Evolutionary conservation across 2,797 vertebrate genomes (phyloP).

Genomic region (Eremophila alpestris): DNA sequence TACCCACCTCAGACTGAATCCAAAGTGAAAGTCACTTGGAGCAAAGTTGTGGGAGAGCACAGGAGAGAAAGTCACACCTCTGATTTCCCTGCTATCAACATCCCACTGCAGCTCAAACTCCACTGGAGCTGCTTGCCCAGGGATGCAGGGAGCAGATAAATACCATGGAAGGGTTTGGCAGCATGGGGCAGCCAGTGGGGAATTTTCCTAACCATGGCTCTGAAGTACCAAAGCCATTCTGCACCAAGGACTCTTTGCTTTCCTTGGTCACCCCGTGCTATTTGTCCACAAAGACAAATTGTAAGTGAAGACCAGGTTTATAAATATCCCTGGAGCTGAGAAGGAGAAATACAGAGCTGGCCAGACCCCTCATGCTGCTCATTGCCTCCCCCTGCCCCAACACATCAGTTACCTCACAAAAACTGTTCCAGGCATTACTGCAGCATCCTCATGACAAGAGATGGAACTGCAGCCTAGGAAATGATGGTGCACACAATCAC

Average conservation of each 20-base stretch:
- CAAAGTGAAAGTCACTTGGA: not conserved
- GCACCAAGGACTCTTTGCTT: not conserved
- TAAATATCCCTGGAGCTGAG: not conserved
- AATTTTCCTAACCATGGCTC: not conserved
- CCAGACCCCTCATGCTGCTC: not conserved
- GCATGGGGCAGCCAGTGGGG: not conserved
- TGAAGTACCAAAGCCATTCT: not conserved
- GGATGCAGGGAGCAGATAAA: not conserved
- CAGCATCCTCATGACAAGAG: not conserved
- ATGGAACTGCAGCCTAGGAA: not conserved
- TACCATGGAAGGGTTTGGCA: not conserved
- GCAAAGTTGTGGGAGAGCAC: not conserved
- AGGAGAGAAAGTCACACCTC: not conserved
- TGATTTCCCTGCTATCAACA: not conserved
- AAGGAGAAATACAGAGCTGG: not conserved
- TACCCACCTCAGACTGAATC: not conserved
- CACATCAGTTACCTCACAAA: not conserved
- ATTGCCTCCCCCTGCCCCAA: not conserved
- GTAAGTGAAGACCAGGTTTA: not conserved
- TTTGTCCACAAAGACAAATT: not conserved
- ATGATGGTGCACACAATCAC: not conserved
- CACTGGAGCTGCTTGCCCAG: not conserved
- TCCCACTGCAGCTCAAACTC: not conserved
- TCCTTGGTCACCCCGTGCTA: not conserved
- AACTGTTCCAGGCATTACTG: not conserved